phyloP scores from a whole-genome alignment of 2,113 vertebrate genomes.

The Nibea coibor region DNA sequence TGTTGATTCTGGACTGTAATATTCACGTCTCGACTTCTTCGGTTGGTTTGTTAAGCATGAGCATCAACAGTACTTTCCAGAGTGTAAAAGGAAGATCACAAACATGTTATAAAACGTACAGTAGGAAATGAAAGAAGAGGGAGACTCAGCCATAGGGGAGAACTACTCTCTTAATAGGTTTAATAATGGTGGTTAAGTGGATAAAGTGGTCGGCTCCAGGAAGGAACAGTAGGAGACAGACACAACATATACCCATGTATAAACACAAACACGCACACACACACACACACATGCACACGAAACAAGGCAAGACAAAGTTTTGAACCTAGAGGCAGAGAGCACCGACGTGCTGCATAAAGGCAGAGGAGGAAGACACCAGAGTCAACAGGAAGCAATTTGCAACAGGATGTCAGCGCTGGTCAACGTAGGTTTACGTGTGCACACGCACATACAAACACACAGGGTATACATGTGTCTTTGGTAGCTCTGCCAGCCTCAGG shows the following conservation, averaged over 20 bases:
- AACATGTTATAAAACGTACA: constrained; percentile 35
- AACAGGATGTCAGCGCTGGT: constrained; percentile 69
- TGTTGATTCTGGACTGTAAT: background rate
- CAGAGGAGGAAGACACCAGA: constrained; percentile 59
- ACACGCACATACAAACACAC: constrained; percentile 23
- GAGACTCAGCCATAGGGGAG: constrained; percentile 36
- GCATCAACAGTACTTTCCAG: background rate
- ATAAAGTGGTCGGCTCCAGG: constrained; percentile 60
- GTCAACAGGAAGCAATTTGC: constrained; percentile 79
- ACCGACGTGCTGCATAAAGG: constrained; percentile 19
- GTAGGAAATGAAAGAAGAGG: constrained; percentile 50
- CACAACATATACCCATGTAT: constrained; percentile 34
- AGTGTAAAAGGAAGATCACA: background rate
- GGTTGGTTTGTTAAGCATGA: background rate
- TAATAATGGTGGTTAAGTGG: constrained; percentile 70
- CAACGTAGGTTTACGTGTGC: constrained; percentile 36
- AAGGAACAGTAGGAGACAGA: constrained; percentile 65
- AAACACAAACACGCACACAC: constrained; percentile 4
- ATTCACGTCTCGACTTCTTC: background rate
- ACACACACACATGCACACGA: background rate
- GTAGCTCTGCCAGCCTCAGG: constrained; percentile 61
- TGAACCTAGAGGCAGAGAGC: constrained; percentile 40
- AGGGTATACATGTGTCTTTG: constrained; percentile 46
- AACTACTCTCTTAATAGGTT: constrained; percentile 52
- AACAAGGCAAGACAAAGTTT: constrained; percentile 9